phyloP scores from a whole-genome alignment of 2,113 vertebrate species.

The Etheostoma spectabile region DNA sequence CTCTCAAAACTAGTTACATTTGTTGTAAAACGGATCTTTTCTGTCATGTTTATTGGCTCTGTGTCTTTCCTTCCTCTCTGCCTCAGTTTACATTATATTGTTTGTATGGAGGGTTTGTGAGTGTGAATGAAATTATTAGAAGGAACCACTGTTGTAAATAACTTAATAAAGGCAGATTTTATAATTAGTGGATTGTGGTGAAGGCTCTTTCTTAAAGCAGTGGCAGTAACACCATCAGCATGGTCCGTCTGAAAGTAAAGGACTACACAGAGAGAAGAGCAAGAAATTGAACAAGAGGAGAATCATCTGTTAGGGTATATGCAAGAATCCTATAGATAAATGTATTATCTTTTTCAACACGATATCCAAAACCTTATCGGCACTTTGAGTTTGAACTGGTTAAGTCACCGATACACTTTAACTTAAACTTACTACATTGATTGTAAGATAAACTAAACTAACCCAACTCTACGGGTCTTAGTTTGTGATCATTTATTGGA shows the following conservation, averaged over 20 bases:
- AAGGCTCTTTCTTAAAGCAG: background rate
- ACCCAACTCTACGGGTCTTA: no score
- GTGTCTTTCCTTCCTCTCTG: conserved; percentile 49
- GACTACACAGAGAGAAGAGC: background rate
- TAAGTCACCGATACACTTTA: no score
- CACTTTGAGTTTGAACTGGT: no score
- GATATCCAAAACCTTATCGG: no score
- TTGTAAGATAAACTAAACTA: no score
- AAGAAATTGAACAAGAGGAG: background rate
- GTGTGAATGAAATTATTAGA: conserved; percentile 65
- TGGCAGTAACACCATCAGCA: background rate
- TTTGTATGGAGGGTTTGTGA: conserved; percentile 61
- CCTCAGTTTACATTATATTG: conserved; percentile 59
- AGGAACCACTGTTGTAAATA: conserved; percentile 79
- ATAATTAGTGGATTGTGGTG: conserved; percentile 35
- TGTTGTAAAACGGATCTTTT: conserved; percentile 21
- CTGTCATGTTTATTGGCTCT: conserved; percentile 30
- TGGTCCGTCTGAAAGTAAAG: background rate
- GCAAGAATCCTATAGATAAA: background rate
- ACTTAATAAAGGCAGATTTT: conserved; percentile 82
- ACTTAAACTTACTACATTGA: no score
- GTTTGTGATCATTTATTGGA: no score
- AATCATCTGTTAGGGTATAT: background rate
- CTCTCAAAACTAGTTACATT: conserved; percentile 56
- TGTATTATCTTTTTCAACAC: no score